These are phyloP conservation scores for Tiliqua scincoides DNA, from an alignment of 2,113 vertebrate species.

Conservation along the genomic window DNA sequence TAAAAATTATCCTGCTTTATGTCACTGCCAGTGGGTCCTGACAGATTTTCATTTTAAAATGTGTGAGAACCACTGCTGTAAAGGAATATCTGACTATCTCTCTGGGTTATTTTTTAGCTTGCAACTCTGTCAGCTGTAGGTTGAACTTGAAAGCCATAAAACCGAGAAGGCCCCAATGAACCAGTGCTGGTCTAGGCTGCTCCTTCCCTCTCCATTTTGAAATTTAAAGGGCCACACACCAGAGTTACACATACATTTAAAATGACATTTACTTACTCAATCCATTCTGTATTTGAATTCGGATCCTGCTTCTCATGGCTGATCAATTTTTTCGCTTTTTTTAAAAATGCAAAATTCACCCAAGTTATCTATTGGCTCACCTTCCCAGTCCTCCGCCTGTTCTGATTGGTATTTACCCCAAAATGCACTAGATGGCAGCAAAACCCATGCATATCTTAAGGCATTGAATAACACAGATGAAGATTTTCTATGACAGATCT, in stretches of 20 bases:
- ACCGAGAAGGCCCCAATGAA: no score
- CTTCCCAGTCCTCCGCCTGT: rapidly evolving
- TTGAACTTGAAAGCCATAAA: no score
- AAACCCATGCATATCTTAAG: constrained; percentile 60
- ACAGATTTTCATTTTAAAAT: no score
- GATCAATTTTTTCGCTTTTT: rapidly evolving
- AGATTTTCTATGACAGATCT: constrained; percentile 10
- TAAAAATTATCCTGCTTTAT: no score
- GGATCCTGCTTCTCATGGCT: not conserved
- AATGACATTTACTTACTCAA: not conserved
- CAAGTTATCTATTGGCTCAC: not conserved
- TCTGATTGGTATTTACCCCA: not conserved
- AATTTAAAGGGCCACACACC: no score
- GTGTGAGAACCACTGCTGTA: no score
- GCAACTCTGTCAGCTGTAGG: no score
- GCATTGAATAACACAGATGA: rapidly evolving
- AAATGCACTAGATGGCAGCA: constrained; percentile 77
- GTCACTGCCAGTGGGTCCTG: no score
- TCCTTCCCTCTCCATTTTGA: no score
- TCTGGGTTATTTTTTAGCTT: no score
- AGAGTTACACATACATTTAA: not conserved
- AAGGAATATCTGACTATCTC: no score
- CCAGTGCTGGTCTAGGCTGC: no score
- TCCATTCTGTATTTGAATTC: not conserved
- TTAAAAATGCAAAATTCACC: not conserved